Conservation (phyloP, 2,797 vertebrate genomes). For the Apogon hyalosoma region DNA sequence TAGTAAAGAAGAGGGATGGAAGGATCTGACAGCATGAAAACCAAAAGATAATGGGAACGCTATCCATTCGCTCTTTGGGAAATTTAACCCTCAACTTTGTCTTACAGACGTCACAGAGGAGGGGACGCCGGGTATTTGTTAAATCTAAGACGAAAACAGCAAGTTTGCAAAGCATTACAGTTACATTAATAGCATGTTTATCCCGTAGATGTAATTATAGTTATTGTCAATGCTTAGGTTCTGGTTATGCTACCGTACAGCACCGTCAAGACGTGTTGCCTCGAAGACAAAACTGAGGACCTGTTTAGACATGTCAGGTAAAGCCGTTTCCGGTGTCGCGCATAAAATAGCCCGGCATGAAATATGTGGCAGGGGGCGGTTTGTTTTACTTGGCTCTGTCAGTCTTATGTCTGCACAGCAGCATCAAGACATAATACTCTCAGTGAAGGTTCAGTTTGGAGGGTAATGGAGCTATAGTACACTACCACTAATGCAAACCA, state of each 20-base stretch:
- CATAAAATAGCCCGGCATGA: constrained; percentile 27
- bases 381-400: neutral
- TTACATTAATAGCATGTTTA: rapidly evolving
- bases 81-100: rapidly evolving
- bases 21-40: constrained; percentile 62
- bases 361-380: neutral
- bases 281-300: constrained; percentile 16
- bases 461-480: neutral
- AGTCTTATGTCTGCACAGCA: neutral
- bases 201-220: rapidly evolving
- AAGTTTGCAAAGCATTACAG: rapidly evolving
- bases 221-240: neutral
- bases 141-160: neutral
- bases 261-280: constrained; percentile 3
- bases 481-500: too few species aligned
- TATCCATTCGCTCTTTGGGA: rapidly evolving
- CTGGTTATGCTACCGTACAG: rapidly evolving
- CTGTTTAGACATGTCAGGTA: rapidly evolving
- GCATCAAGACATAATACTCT: neutral
- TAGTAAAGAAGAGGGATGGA: neutral
- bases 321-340: constrained; percentile 54
- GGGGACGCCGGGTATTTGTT: neutral
- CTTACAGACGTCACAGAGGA: constrained; percentile 20
- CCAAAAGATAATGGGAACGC: constrained; percentile 62
- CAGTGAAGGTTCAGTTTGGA: neutral